Conservation (phyloP, 2,888 invertebrate genomes). For the Troilus luridus region DNA sequence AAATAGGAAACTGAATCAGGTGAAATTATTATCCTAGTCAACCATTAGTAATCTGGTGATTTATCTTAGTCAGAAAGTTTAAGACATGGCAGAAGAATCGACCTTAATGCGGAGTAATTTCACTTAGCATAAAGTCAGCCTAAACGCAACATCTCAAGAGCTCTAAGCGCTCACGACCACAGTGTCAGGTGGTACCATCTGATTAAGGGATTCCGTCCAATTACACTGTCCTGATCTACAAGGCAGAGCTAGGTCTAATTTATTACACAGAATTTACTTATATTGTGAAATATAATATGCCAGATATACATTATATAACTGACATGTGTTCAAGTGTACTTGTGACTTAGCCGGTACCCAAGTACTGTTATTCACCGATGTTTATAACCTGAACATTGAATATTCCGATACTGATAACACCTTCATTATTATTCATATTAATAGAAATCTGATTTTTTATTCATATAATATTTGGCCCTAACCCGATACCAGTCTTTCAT, state of each 20-base stretch:
- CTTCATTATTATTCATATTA: too few relatives aligned
- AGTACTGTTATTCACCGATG: too few relatives aligned
- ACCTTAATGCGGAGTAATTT: background rate
- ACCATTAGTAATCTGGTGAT: background rate
- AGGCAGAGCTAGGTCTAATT: background rate
- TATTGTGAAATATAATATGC: background rate
- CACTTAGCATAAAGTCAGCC: background rate
- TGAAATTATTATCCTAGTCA: background rate
- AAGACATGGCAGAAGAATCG: background rate
- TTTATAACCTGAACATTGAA: too few relatives aligned
- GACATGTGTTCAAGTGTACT: too few relatives aligned
- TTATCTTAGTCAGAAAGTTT: background rate
- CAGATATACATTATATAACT: background rate
- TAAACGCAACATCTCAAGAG: constrained; percentile 23
- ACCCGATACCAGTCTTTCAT: too few relatives aligned
- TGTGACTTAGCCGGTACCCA: too few relatives aligned
- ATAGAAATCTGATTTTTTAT: too few relatives aligned
- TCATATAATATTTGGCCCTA: too few relatives aligned
- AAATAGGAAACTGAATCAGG: background rate
- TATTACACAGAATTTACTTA: background rate
- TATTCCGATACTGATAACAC: too few relatives aligned
- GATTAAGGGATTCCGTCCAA: constrained; percentile 25
- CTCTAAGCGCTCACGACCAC: background rate
- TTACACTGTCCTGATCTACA: background rate
- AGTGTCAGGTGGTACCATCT: constrained; percentile 23